Evolutionary conservation across 1,140 invertebrate species (phyloP).

Genomic region (Neodiprion lecontei): DNA sequence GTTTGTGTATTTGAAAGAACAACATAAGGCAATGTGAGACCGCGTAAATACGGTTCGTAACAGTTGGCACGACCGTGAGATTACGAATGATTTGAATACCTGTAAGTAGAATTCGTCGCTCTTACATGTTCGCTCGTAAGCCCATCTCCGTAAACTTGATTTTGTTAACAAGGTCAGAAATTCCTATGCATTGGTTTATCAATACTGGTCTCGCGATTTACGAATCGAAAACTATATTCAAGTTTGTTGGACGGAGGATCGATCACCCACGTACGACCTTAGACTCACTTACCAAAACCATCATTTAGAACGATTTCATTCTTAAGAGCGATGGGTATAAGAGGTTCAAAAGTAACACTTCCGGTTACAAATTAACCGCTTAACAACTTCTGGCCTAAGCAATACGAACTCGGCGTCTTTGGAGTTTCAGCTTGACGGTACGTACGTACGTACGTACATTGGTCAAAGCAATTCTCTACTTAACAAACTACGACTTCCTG

Average conservation of each 20-base stretch:
- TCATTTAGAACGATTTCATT: not conserved
- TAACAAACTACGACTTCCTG: too few relatives aligned
- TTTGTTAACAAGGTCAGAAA: slow-evolving; percentile 28
- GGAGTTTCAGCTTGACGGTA: not conserved
- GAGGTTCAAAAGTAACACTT: slow-evolving; percentile 7
- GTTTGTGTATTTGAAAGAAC: not conserved
- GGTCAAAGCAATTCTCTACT: too few relatives aligned
- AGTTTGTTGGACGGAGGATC: too few relatives aligned
- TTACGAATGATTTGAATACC: slow-evolving; percentile 34
- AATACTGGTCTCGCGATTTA: too few relatives aligned
- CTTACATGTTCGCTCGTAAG: slow-evolving; percentile 21
- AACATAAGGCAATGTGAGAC: not conserved
- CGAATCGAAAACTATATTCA: too few relatives aligned
- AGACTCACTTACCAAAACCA: not conserved
- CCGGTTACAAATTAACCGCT: not conserved
- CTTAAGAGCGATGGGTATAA: not conserved
- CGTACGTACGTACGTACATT: not conserved
- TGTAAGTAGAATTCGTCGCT: not conserved
- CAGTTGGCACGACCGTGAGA: slow-evolving; percentile 31
- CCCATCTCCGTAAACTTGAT: slow-evolving; percentile 35
- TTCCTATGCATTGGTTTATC: not conserved
- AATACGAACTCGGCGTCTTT: not conserved
- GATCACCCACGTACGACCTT: not conserved
- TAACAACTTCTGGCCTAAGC: slow-evolving; percentile 1
- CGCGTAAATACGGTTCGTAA: slow-evolving; percentile 15